Conservation (phyloP, 2,113 vertebrate genomes). For the Plotosus lineatus region DNA sequence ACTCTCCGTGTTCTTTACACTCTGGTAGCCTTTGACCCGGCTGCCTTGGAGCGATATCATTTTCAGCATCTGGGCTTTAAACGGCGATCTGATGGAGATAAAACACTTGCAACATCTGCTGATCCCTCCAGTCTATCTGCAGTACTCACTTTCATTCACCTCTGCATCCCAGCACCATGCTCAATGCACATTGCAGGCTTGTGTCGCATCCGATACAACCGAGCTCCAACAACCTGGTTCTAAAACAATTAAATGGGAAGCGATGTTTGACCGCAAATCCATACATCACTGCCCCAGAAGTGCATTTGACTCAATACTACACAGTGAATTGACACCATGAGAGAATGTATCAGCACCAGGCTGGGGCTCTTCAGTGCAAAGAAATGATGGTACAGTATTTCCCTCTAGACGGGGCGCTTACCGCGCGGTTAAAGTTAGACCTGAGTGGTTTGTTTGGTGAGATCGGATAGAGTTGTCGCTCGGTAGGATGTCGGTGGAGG, state of each 20-base stretch:
- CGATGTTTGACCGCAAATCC: slow-evolving; percentile 21
- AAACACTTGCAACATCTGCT: slow-evolving; percentile 30
- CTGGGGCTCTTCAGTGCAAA: background rate
- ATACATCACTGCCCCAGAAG: background rate
- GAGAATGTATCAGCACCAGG: background rate
- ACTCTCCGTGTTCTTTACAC: background rate
- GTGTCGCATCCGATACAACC: background rate
- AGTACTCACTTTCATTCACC: background rate
- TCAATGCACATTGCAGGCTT: slow-evolving; percentile 2
- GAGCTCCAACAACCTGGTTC: background rate
- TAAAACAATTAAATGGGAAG: background rate
- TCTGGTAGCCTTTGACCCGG: slow-evolving; percentile 11
- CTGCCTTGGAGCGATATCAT: slow-evolving; percentile 31
- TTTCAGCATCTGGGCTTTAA: slow-evolving; percentile 30
- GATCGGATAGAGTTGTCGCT: slow-evolving; percentile 10
- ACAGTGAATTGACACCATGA: background rate
- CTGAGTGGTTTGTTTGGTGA: slow-evolving; percentile 9
- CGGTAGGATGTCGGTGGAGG: slow-evolving; percentile 29
- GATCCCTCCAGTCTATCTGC: slow-evolving; percentile 1
- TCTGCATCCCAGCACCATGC: background rate
- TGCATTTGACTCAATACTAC: background rate
- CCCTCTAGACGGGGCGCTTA: background rate
- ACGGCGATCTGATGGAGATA: slow-evolving; percentile 34
- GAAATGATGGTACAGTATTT: background rate
- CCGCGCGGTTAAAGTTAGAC: slow-evolving; percentile 1